phyloP scores from a whole-genome alignment of 1,140 invertebrate genomes.

The Calephelis nemesis region DNA sequence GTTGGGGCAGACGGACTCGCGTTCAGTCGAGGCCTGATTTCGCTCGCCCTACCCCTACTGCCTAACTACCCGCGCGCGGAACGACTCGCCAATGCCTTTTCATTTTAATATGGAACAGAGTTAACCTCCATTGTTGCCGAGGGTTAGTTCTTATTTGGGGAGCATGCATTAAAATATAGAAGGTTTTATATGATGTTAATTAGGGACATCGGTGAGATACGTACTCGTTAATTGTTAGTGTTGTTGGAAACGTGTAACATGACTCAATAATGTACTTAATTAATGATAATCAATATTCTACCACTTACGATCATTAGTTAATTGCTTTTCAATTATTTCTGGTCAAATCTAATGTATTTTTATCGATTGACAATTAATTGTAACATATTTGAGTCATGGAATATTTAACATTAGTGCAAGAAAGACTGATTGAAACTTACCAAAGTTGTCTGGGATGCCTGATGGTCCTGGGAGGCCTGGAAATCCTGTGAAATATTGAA shows the following conservation, averaged over 20 bases:
- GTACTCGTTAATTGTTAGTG: conserved; percentile 63
- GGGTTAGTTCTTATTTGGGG: conserved; percentile 20
- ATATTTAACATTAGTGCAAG: conserved; percentile 41
- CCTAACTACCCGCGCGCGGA: conserved; percentile 26
- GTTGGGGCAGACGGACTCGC: conserved; percentile 71
- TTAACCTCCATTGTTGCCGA: conserved; percentile 61
- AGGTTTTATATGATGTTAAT: not conserved
- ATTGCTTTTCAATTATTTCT: conserved; percentile 42
- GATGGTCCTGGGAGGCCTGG: conserved; percentile 88
- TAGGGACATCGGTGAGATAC: conserved; percentile 28
- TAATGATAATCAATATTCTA: conserved; percentile 44
- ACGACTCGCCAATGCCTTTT: conserved; percentile 30
- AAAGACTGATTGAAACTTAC: conserved; percentile 81
- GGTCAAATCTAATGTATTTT: conserved; percentile 48
- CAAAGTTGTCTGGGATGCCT: conserved; percentile 90
- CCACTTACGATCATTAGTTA: conserved; percentile 36
- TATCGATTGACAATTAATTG: conserved; percentile 37
- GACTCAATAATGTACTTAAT: conserved; percentile 64
- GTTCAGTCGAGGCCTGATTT: conserved; percentile 53
- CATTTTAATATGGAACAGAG: conserved; percentile 18
- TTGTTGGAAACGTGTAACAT: conserved; percentile 52
- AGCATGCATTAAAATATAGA: conserved; percentile 21
- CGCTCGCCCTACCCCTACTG: conserved; percentile 36
- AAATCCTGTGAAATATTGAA: conserved; percentile 50
- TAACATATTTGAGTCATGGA: conserved; percentile 56